These are phyloP conservation scores for Dendroctonus ponderosae DNA, from an alignment of 1,140 invertebrate species.

Conservation along the genomic window DNA sequence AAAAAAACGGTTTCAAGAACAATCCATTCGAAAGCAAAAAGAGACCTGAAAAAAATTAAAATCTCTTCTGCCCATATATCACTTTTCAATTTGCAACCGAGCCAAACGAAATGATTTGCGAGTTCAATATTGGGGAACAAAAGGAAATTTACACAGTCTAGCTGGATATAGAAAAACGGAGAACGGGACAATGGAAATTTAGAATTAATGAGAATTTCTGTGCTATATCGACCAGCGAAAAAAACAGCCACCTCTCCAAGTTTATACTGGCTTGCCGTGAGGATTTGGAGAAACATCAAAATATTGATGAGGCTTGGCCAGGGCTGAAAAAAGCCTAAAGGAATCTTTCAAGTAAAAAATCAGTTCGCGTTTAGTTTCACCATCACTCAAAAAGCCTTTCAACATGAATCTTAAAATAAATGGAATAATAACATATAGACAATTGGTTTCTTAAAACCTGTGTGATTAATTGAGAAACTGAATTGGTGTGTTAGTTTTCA, in stretches of 20 bases:
- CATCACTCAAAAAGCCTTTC: no score
- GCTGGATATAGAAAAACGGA: slow-evolving; percentile 14
- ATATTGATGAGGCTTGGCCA: no score
- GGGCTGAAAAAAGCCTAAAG: no score
- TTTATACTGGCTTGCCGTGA: no score
- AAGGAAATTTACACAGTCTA: slow-evolving; percentile 25
- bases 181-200: slow-evolving; percentile 13
- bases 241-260: not conserved
- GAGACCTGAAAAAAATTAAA: slow-evolving; percentile 15
- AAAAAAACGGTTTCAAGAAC: not conserved
- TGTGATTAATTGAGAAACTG: no score
- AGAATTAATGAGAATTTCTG: slow-evolving; percentile 8
- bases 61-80: slow-evolving; percentile 17
- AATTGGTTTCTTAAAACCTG: no score
- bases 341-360: no score
- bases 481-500: no score
- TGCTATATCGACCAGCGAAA: not conserved
- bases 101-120: slow-evolving; percentile 23
- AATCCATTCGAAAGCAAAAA: not conserved
- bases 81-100: slow-evolving; percentile 25
- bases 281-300: no score
- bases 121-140: slow-evolving; percentile 24
- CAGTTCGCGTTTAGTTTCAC: no score
- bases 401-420: no score
- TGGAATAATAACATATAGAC: no score